These are phyloP conservation scores for Eristalinus aeneus DNA, from an alignment of 2,888 invertebrate genomes.

Conservation along the genomic window DNA sequence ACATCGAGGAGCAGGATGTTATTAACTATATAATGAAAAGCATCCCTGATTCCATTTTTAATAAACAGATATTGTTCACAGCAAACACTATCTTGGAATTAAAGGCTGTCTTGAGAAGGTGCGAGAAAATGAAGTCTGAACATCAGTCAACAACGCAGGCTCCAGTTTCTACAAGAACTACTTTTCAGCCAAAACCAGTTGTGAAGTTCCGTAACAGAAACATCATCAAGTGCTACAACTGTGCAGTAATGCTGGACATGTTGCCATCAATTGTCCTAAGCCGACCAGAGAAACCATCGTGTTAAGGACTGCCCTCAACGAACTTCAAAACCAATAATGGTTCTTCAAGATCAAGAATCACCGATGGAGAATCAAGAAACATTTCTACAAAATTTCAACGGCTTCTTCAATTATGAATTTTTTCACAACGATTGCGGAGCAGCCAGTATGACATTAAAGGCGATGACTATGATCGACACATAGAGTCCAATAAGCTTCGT, in stretches of 20 bases:
- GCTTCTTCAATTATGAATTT: too few species aligned
- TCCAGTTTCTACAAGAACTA: not conserved
- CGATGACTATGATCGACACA: too few species aligned
- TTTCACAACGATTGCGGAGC: not conserved
- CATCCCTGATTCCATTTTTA: not conserved
- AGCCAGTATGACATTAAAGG: not conserved
- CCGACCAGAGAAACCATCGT: not conserved
- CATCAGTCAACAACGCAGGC: not conserved
- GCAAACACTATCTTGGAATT: not conserved
- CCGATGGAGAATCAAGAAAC: not conserved
- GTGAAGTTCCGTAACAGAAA: not conserved
- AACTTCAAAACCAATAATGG: not conserved
- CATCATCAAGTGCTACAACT: slow-evolving; percentile 9
- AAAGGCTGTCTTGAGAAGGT: not conserved
- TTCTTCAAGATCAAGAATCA: not conserved
- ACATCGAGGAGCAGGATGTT: not conserved
- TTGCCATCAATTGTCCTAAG: slow-evolving; percentile 7
- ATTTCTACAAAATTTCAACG: not conserved
- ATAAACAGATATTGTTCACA: not conserved
- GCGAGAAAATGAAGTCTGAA: not conserved
- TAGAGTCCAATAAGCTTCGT: slow-evolving; percentile 35
- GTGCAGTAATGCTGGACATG: slow-evolving; percentile 8
- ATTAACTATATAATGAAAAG: not conserved
- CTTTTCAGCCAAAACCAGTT: not conserved
- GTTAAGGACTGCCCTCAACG: slow-evolving; percentile 7